Evolutionary conservation across 2,113 vertebrate species (phyloP).

Genomic region (Pampusana beccarii): DNA sequence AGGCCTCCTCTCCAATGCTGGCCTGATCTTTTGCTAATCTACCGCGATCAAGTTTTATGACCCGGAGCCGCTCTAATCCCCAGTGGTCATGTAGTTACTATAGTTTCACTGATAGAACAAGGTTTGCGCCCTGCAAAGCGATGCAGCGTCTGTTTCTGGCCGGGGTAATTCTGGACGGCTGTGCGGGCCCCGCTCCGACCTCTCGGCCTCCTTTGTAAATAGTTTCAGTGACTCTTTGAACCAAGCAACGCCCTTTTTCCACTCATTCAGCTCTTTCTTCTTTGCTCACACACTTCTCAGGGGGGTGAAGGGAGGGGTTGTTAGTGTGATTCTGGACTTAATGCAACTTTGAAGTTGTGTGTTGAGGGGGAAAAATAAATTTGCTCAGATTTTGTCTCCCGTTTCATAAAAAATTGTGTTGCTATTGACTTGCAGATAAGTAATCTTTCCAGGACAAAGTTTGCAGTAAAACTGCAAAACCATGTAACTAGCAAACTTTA

Average conservation of each 20-base stretch:
- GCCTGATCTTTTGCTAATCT: slow-evolving; percentile 46
- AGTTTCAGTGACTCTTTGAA: slow-evolving; percentile 24
- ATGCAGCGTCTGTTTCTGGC: not conserved
- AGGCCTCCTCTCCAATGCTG: not conserved
- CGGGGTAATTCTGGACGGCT: not conserved
- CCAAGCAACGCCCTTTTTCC: not conserved
- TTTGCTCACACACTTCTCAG: not conserved
- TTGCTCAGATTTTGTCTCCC: not conserved
- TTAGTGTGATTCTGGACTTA: not conserved
- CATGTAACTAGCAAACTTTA: not conserved
- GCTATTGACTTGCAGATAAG: not conserved
- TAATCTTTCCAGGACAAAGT: not conserved
- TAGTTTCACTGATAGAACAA: slow-evolving; percentile 50
- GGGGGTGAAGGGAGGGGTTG: no score
- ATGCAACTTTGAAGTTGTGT: not conserved
- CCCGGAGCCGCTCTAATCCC: slow-evolving; percentile 48
- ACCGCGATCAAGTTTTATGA: slow-evolving; percentile 41
- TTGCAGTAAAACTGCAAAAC: not conserved
- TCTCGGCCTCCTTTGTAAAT: not conserved
- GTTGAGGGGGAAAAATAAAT: not conserved
- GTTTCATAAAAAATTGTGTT: not conserved
- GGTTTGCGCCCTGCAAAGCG: not conserved
- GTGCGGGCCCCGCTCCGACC: not conserved
- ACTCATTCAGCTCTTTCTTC: not conserved
- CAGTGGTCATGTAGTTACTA: slow-evolving; percentile 58